phyloP scores from a whole-genome alignment of 2,888 invertebrate genomes.

The Xylophagus ater region DNA sequence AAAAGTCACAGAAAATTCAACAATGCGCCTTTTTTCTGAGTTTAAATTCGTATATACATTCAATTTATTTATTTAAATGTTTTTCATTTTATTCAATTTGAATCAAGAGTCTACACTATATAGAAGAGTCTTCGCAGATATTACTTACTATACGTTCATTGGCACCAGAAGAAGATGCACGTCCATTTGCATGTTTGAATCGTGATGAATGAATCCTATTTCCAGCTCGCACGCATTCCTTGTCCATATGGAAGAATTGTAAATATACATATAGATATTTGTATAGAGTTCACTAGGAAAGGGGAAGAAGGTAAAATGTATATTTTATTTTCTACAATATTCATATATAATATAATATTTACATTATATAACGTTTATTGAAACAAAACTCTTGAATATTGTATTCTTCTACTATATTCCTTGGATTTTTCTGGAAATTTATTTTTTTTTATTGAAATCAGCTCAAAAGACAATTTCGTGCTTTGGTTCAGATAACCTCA shows the following conservation, averaged over 20 bases:
- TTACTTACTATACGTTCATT: too few species aligned
- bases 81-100: slow-evolving; percentile 9
- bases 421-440: too few species aligned
- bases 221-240: slow-evolving; percentile 17
- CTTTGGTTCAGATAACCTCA: slow-evolving; percentile 12
- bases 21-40: too few species aligned
- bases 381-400: too few species aligned
- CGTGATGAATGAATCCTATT: slow-evolving; percentile 18
- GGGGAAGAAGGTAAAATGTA: too few species aligned
- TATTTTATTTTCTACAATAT: too few species aligned
- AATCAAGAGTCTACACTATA: slow-evolving; percentile 5
- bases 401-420: too few species aligned
- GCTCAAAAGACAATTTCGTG: slow-evolving; percentile 8
- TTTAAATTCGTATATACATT: slow-evolving; percentile 9
- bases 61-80: slow-evolving; percentile 10
- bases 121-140: slow-evolving; percentile 5
- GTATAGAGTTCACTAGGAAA: too few species aligned
- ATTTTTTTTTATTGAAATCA: too few species aligned
- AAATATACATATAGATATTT: neutral
- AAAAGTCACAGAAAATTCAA: too few species aligned
- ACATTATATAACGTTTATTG: too few species aligned
- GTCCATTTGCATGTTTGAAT: slow-evolving; percentile 17
- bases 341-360: too few species aligned
- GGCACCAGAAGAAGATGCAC: slow-evolving; percentile 12
- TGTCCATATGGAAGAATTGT: slow-evolving; percentile 11